A percentile compares a stretch with the other conserved stretches of the same genome.
Evolutionary conservation across 2,888 invertebrate genomes (phyloP).

Genomic region (Tetragonula carbonaria): DNA sequence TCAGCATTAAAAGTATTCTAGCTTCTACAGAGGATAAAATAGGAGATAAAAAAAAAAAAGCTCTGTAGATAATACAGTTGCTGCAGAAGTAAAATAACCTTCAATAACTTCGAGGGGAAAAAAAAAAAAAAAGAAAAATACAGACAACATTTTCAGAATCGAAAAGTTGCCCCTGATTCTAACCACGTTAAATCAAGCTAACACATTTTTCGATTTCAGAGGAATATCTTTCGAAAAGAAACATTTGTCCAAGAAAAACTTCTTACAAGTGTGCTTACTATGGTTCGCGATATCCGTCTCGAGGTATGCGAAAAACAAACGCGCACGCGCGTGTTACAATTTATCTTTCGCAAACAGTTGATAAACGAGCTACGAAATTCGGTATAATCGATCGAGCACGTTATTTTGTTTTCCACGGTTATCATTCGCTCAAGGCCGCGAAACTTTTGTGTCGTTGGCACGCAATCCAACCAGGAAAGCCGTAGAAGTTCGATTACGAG

Average conservation of each 20-base stretch:
- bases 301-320: background rate
- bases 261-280: background rate
- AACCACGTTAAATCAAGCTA: background rate
- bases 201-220: background rate
- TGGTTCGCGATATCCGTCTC: background rate
- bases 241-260: background rate
- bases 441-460: slow-evolving; percentile 19
- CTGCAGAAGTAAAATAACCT: too few species aligned
- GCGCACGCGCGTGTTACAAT: background rate
- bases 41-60: too few species aligned
- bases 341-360: slow-evolving; percentile 54
- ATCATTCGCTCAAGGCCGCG: slow-evolving; percentile 28
- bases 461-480: slow-evolving; percentile 7
- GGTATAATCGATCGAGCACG: slow-evolving; percentile 9
- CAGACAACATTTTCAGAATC: background rate
- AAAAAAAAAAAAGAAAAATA: background rate
- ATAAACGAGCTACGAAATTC: slow-evolving; percentile 30
- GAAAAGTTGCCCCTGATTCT: background rate
- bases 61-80: too few species aligned
- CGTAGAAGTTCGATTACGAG: slow-evolving; percentile 28
- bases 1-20: too few species aligned
- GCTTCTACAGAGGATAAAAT: too few species aligned
- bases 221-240: background rate
- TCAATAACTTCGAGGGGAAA: background rate
- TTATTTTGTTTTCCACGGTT: slow-evolving; percentile 18